Evolutionary conservation across 92 coral and sea anemone genomes (phyloP).

Genomic region (Paragorgia papillata): DNA sequence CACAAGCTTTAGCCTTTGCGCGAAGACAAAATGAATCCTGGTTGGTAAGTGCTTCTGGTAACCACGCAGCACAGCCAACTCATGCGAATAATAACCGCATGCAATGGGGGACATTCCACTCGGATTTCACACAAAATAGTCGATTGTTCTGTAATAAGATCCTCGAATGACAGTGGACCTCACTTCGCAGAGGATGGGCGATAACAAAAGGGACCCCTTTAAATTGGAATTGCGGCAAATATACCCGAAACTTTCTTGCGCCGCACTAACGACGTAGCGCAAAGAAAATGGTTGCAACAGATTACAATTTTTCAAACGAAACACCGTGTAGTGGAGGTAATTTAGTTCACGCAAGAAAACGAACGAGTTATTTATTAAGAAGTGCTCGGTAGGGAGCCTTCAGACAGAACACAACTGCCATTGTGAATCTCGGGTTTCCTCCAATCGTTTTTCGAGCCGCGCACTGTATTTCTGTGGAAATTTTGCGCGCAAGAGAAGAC

Average conservation of each 20-base stretch:
- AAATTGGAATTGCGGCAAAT: too few relatives aligned
- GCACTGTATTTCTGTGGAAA: not conserved
- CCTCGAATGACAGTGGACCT: constrained; percentile 39
- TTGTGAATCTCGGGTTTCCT: constrained; percentile 33
- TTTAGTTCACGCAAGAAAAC: not conserved
- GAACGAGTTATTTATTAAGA: constrained; percentile 3
- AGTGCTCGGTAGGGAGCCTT: constrained; percentile 15
- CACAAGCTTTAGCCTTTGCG: constrained; percentile 61
- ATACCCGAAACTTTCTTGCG: too few relatives aligned
- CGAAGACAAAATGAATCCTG: constrained; percentile 53
- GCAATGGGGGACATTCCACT: constrained; percentile 53
- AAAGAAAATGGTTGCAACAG: not conserved
- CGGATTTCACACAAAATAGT: constrained; percentile 81
- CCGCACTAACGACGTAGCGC: too few relatives aligned
- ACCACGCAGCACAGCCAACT: constrained; percentile 79
- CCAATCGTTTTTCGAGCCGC: not conserved
- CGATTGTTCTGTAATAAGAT: constrained; percentile 53
- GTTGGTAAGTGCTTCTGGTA: constrained; percentile 51
- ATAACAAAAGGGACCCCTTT: too few relatives aligned
- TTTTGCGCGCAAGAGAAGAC: not conserved
- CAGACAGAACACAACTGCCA: constrained; percentile 45
- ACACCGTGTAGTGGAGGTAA: not conserved
- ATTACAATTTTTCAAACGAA: constrained; percentile 28
- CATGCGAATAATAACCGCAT: constrained; percentile 75
- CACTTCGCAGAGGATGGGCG: constrained; percentile 19